Percentiles rank a stretch among this genome's conserved stretches.
These are phyloP conservation scores for Xestia rhomboidea DNA, from an alignment of 2,888 invertebrate species.

Conservation along the genomic window DNA sequence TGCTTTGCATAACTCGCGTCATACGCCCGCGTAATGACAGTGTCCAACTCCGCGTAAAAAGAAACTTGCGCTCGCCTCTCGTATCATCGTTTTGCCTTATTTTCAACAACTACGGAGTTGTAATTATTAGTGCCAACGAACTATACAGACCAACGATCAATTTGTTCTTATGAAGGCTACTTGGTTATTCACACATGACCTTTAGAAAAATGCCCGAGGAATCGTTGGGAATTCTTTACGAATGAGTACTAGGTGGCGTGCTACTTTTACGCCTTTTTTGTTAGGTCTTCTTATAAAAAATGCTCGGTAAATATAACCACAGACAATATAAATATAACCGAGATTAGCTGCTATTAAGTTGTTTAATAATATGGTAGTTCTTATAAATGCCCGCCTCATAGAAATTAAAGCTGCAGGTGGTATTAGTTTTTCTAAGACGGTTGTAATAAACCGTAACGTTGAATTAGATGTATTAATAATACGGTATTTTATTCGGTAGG, in stretches of 20 bases:
- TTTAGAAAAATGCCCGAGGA: constrained; percentile 82
- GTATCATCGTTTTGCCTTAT: constrained; percentile 72
- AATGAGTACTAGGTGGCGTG: constrained; percentile 55
- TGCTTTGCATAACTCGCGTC: constrained; percentile 69
- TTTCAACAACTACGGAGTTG: constrained; percentile 76
- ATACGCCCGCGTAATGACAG: constrained; percentile 70
- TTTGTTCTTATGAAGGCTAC: constrained; percentile 75
- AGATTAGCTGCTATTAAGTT: constrained; percentile 41
- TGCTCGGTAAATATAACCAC: constrained; percentile 35
- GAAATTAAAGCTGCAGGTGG: constrained; percentile 19
- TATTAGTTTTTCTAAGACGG: constrained; percentile 3
- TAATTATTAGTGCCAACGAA: constrained; percentile 86
- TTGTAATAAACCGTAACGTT: not conserved
- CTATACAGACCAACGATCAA: constrained; percentile 71
- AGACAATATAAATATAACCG: constrained; percentile 44
- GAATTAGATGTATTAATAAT: constrained; percentile 4
- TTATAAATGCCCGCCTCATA: not conserved
- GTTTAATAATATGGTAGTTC: constrained; percentile 45
- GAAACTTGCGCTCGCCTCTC: constrained; percentile 65
- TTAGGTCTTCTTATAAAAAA: constrained; percentile 42
- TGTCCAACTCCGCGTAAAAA: constrained; percentile 77
- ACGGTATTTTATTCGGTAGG: constrained; percentile 4
- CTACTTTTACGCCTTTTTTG: constrained; percentile 53
- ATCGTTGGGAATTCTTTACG: constrained; percentile 72
- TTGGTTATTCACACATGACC: constrained; percentile 88